Evolutionary conservation across 2,797 vertebrate genomes (phyloP), one percentile per base, ranked within the genome.

Genomic region (Anniella stebbinsi): DNA sequence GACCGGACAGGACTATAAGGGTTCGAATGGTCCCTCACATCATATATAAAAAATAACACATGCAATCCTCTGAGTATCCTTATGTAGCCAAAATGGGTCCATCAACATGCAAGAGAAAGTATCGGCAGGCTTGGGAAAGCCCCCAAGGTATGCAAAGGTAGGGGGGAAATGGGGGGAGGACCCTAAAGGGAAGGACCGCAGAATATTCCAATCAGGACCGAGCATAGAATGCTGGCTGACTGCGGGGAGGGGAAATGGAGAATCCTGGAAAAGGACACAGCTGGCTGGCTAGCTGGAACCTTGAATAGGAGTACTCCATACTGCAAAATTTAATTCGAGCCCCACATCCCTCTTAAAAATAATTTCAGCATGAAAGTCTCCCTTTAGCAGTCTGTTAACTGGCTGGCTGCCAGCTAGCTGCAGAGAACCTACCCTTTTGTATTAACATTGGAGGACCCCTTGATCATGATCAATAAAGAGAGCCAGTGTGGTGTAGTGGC

Each of bases 361-460:
- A 91, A 90, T 88, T 93, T 93, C 87, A 81, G 41, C 84, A 21
- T 86, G 51, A 89, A 51, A 93, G 92, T 91, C 92, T 76, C 41
- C 88, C 77, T 88, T 77, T 76, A 94, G 91, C 84, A 86, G 75
- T 70, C 21, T 23, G 12, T 91, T 78, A 91, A 41, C 86, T 94
- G 94, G 92, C 89, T 92, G 78, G 48, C 92, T 94, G 93, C 93
- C 96, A 95, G 82, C 78, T 92, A 95, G 89, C 93, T 95, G 93
- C 91, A 91, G 91, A 95, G 72, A 94, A 0, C n/a, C 63, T 73
- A 77, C 48, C 81, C 78, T 78, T 89, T 93, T 90, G 69, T 94
- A 94, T 88, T 93, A 92, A 92, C 93, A 91, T 92, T 92, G 89
- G 90, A 86, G 13, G 51, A 85, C 90, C 95, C 88, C 95, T 95